phyloP scores from a whole-genome alignment of 1,140 invertebrate genomes.

The Anastatus disparis region DNA sequence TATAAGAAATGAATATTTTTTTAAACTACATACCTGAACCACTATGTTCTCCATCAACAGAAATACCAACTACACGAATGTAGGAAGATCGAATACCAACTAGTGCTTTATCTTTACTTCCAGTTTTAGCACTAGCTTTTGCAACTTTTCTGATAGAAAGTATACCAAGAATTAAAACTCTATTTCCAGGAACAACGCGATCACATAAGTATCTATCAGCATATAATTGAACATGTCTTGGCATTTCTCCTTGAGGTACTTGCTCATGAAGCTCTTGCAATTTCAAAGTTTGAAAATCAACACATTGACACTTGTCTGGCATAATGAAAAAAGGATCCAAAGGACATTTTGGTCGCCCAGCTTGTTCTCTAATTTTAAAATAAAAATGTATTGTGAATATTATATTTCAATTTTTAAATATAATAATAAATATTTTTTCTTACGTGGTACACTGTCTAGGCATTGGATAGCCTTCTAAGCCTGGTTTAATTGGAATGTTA shows the following conservation, averaged over 20 bases:
- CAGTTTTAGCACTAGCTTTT: conserved; percentile 70
- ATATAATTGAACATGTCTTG: conserved; percentile 94
- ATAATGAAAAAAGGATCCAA: conserved; percentile 98
- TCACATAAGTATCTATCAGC: conserved; percentile 96
- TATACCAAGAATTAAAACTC: conserved; percentile 93
- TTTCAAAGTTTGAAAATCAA: conserved; percentile 93
- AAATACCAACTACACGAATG: conserved; percentile 92
- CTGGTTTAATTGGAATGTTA: conserved; percentile 92
- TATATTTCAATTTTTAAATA: neutral
- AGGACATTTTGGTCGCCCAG: conserved; percentile 90
- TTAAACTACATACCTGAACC: conserved; percentile 69
- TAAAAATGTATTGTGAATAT: conserved; percentile 9
- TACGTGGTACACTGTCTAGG: conserved; percentile 95
- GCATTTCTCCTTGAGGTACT: conserved; percentile 98
- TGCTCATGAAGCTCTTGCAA: conserved; percentile 96
- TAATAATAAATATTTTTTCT: conserved; percentile 56
- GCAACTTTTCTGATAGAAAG: conserved; percentile 95
- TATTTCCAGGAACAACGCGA: conserved; percentile 94
- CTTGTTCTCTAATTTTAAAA: conserved; percentile 84
- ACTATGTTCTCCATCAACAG: conserved; percentile 77
- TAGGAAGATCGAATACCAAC: conserved; percentile 95
- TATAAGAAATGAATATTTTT: conserved; percentile 8
- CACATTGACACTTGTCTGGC: conserved; percentile 97
- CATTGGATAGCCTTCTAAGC: conserved; percentile 95
- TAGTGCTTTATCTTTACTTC: conserved; percentile 84